Conservation (phyloP, 1,140 invertebrate species). For the Musca vetustissima region DNA sequence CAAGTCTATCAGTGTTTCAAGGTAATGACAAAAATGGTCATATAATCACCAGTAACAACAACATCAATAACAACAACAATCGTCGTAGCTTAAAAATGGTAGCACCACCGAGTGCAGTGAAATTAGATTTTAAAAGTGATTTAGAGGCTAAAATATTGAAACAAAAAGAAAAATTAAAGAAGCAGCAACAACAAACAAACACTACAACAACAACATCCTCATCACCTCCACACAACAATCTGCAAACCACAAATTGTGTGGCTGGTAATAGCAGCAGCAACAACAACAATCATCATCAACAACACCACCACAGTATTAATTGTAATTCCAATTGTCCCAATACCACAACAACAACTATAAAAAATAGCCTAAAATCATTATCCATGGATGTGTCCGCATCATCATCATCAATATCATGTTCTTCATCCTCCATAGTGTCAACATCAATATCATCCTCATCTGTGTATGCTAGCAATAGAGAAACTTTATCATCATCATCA, state of each 20-base stretch:
- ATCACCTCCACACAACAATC: slow-evolving; percentile 24
- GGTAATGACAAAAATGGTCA: slow-evolving; percentile 25
- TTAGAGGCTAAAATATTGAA: slow-evolving; percentile 51
- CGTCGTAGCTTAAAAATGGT: slow-evolving; percentile 12
- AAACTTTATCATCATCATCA: slow-evolving; percentile 37
- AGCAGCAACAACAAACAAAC: slow-evolving; percentile 38
- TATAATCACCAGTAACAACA: slow-evolving; percentile 25
- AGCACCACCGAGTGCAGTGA: slow-evolving; percentile 31
- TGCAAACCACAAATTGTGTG: slow-evolving; percentile 27
- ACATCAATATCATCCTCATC: slow-evolving; percentile 4
- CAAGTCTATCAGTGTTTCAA: slow-evolving; percentile 47
- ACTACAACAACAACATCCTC: slow-evolving; percentile 29
- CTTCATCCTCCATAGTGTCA: neutral
- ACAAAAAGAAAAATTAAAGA: slow-evolving; percentile 47
- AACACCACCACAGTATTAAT: slow-evolving; percentile 39
- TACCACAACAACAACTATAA: too few relatives aligned
- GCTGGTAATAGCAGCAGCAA: slow-evolving; percentile 33
- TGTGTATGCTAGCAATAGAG: slow-evolving; percentile 6
- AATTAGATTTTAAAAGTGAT: slow-evolving; percentile 50
- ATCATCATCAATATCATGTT: slow-evolving; percentile 8
- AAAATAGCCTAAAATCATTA: slow-evolving; percentile 35
- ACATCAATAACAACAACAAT: slow-evolving; percentile 23
- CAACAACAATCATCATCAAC: slow-evolving; percentile 42
- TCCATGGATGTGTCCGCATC: neutral
- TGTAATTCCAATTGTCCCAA: slow-evolving; percentile 48